A percentile compares a stretch with the other conserved stretches of the same genome.
phyloP scores from a whole-genome alignment of 2,113 vertebrate genomes.

The Riparia riparia region DNA sequence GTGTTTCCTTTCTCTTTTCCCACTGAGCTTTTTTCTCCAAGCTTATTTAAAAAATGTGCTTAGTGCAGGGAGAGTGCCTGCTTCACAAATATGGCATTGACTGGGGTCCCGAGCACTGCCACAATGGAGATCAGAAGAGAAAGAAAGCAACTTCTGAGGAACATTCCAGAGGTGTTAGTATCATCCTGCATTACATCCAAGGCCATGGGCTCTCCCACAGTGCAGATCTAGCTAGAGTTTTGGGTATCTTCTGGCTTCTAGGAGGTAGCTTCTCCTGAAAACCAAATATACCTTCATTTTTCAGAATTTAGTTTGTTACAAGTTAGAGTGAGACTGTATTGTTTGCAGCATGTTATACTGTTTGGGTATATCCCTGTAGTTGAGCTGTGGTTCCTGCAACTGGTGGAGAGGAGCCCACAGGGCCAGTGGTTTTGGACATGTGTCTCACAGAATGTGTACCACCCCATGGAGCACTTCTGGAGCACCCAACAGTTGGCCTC shows the following conservation, averaged over 20 bases:
- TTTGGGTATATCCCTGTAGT: background rate
- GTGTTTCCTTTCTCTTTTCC: background rate
- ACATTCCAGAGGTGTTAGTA: background rate
- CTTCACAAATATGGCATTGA: background rate
- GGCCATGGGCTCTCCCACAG: background rate
- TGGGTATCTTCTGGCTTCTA: background rate
- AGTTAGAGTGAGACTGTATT: background rate
- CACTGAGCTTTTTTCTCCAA: background rate
- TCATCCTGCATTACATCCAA: background rate
- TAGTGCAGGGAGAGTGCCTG: background rate
- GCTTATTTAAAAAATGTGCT: background rate
- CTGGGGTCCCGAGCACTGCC: background rate
- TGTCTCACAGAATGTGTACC: background rate
- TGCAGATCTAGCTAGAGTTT: background rate
- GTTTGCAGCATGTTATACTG: background rate
- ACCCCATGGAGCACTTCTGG: background rate
- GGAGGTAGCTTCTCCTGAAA: background rate
- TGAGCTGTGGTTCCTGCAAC: fast-evolving
- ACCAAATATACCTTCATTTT: background rate
- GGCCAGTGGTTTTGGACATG: background rate
- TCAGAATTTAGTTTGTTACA: background rate
- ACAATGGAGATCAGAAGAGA: background rate
- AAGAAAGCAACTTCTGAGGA: background rate
- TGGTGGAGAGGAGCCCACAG: fast-evolving
- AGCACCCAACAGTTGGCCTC: background rate